Evolutionary conservation across 2,797 vertebrate genomes (phyloP), one percentile per base, ranked within the genome.

Genomic region (Coregonus sp.): DNA sequence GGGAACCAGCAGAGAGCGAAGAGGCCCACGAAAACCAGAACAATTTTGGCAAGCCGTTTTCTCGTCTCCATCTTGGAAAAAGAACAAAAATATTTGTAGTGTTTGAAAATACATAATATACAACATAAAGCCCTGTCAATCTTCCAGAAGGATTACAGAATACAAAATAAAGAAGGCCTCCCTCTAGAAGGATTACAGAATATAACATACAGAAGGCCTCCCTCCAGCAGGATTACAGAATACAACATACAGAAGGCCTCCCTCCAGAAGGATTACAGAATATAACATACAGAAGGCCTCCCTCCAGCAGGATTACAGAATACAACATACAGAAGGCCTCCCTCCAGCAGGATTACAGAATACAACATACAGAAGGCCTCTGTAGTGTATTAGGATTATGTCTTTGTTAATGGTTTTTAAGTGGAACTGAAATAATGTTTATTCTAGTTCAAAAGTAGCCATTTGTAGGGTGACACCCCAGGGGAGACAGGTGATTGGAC

Each of bases 1-100:
- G 98, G 98, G 56, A 99, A 96, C 98, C 97, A 99, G 91, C 97
- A 99, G 78, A 98, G 92, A 6, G 98, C 97, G 0, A 99, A 99
- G 84, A 99, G 94, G 33, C 94, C 96, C 79, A 99, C 98, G 0
- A 99, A 98, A 75, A 99, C 97, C 91, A 99, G 88, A 18, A 99
- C 98, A 0, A 96, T 98, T 92, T 96, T 98, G 66, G 98, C 96
- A 73, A 99, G 93, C 0, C 98, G 96, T 90, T 97, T 98, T 78
- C 98, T 95, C 1, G 97, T 97, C 90, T 98, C 96, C 18, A 98
- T 97, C 98, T 99, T 85, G 40, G 35, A 5, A 52, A 70, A 35
- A n/a, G 9, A 47, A 47, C 2, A 20, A 31, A 56, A n/a, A 29
- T 31, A 29, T 16, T 47, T 18, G 37, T 4, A 29, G 20, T 63